phyloP scores from a whole-genome alignment of 2,888 invertebrate genomes.

The Calameuta idolon region DNA sequence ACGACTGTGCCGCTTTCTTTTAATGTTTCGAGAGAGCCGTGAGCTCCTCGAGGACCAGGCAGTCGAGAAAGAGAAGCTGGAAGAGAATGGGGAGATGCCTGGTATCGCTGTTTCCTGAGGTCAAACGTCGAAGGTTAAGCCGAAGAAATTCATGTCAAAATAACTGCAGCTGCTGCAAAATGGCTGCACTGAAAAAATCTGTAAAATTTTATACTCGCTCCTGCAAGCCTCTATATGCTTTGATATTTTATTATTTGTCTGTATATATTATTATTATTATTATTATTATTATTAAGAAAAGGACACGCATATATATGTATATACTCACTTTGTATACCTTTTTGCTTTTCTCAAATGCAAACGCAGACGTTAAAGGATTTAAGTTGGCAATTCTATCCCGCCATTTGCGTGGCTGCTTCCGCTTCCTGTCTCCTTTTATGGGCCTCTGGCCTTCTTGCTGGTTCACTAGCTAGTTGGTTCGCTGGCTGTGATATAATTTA shows the following conservation, averaged over 20 bases:
- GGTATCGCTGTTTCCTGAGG: background rate
- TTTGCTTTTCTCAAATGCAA: slow-evolving; percentile 10
- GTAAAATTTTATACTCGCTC: background rate
- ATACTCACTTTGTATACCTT: slow-evolving; percentile 5
- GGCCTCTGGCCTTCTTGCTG: slow-evolving; percentile 4
- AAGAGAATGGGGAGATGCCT: background rate
- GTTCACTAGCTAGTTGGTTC: slow-evolving; percentile 9
- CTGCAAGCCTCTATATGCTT: background rate
- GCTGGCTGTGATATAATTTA: slow-evolving; percentile 46
- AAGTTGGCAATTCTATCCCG: slow-evolving; percentile 2
- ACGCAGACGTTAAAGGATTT: background rate
- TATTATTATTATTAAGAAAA: too few species aligned
- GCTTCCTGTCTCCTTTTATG: slow-evolving; percentile 16
- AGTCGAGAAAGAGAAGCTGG: background rate
- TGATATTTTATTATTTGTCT: background rate
- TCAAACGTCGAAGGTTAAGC: background rate
- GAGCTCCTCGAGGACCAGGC: background rate
- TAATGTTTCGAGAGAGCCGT: slow-evolving; percentile 7
- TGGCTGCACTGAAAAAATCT: background rate
- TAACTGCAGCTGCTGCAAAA: background rate
- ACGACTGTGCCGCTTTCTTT: slow-evolving; percentile 41
- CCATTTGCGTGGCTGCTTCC: background rate
- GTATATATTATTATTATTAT: too few species aligned
- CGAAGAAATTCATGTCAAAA: background rate
- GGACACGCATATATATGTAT: background rate